Conservation (phyloP, 2,113 vertebrate genomes). For the Laticauda colubrina region DNA sequence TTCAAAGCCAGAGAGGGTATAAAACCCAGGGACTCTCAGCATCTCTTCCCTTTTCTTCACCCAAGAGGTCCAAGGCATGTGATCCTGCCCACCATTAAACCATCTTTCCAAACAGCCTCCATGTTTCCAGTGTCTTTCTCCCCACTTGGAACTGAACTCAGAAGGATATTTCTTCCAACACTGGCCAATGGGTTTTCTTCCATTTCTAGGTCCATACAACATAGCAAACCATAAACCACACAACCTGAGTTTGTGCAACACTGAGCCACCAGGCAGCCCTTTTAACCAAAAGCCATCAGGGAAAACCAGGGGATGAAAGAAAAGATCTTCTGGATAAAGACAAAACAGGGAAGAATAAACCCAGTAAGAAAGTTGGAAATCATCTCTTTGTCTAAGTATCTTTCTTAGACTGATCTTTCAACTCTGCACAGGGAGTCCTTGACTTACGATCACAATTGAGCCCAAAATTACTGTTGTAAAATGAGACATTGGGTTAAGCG, state of each 20-base stretch:
- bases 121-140: too few species aligned
- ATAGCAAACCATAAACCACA: not conserved
- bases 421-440: not conserved
- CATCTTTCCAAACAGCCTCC: too few species aligned
- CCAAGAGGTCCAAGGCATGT: too few species aligned
- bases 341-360: not conserved
- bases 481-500: too few species aligned
- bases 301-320: not conserved
- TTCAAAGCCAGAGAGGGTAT: too few species aligned
- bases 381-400: not conserved
- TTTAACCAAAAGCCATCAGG: not conserved
- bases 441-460: too few species aligned
- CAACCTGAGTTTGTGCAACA: not conserved
- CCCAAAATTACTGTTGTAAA: too few species aligned
- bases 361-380: not conserved
- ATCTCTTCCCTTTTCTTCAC: too few species aligned
- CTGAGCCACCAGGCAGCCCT: not conserved
- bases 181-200: not conserved
- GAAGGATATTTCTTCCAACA: too few species aligned
- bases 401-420: not conserved
- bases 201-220: not conserved
- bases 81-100: too few species aligned
- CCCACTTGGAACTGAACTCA: too few species aligned
- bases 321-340: not conserved
- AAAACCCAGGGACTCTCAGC: too few species aligned